Conservation (phyloP, 1,140 invertebrate species). For the Batillaria attramentaria region DNA sequence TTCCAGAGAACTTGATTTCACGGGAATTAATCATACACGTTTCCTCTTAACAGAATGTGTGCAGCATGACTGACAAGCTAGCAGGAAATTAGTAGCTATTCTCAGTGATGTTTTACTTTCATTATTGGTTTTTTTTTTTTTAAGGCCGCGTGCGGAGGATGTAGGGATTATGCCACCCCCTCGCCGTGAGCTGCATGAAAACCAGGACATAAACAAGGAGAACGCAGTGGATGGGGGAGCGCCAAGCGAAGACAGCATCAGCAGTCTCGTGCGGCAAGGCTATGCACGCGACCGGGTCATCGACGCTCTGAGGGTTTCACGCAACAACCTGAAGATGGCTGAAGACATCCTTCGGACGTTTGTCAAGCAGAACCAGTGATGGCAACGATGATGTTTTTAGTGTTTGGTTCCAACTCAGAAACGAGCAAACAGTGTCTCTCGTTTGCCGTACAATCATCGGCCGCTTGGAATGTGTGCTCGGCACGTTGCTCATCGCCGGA, state of each 20-base stretch:
- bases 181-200: conserved; percentile 59
- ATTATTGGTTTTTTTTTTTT: not conserved
- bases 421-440: not conserved
- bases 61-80: too few species aligned
- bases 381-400: not conserved
- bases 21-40: too few species aligned
- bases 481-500: not conserved
- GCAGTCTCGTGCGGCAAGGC: conserved; percentile 87
- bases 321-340: conserved; percentile 95
- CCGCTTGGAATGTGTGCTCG: too few species aligned
- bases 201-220: conserved; percentile 68
- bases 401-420: not conserved
- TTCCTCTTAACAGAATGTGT: too few species aligned
- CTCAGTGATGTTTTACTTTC: not conserved
- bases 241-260: conserved; percentile 91
- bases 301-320: conserved; percentile 89
- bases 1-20: too few species aligned
- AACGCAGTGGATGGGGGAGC: conserved; percentile 76
- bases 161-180: conserved; percentile 43
- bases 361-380: conserved; percentile 68
- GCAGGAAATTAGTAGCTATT: not conserved
- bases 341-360: conserved; percentile 96
- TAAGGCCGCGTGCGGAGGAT: conserved; percentile 18
- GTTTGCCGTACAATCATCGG: too few species aligned
- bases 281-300: conserved; percentile 92